Evolutionary conservation across 2,113 vertebrate species (phyloP), one percentile per base, ranked within the genome.

Genomic region (Cygnus buccinator): DNA sequence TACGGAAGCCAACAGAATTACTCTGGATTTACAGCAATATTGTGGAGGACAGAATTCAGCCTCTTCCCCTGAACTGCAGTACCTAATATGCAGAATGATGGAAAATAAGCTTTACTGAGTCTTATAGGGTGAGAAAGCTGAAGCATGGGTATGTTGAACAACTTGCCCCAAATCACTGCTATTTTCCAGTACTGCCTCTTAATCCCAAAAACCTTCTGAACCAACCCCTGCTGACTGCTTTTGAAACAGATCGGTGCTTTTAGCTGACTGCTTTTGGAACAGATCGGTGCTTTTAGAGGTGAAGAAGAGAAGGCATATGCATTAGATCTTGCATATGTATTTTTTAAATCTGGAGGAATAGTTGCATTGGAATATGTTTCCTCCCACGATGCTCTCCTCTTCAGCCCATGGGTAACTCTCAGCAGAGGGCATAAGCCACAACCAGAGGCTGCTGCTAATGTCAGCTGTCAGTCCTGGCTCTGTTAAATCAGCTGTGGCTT

Each of bases 1-100:
- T 77, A 70, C 10, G 41, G 57, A 89, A 86, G 63, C 79, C 87
- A 90, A 74, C 6, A 50, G 50, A 84, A 78, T 68, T 43, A 67
- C 52, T 93, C 61, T 72, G 84, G 54, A 71, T 75, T 89, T 72
- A 75, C 3, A 81, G 65, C 17, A 70, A 41, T 11, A 33, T 25
- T 0, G 0, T 2, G 13, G 39, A 94, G n/a, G 55, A 18, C 2
- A 25, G 61, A 74, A 81, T 55, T n/a, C 4, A 5, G 76, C 37
- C 61, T 61, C 43, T 31, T 87, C 39, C 65, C 35, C 66, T 4
- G 14, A 83, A n/a, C 14, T 61, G 15, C 20, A 58, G 35, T n/a
- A 44, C 46, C 33, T 23, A 39, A 35, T 25, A 55, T 0, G 41
- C 35, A 72, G 65, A 61, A 75, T 13, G 35, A 75, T 13, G 29